Percentiles rank a stretch among this genome's conserved stretches.
Evolutionary conservation across 2,797 vertebrate species (phyloP).

Genomic region (Neolamprologus multifasciatus): DNA sequence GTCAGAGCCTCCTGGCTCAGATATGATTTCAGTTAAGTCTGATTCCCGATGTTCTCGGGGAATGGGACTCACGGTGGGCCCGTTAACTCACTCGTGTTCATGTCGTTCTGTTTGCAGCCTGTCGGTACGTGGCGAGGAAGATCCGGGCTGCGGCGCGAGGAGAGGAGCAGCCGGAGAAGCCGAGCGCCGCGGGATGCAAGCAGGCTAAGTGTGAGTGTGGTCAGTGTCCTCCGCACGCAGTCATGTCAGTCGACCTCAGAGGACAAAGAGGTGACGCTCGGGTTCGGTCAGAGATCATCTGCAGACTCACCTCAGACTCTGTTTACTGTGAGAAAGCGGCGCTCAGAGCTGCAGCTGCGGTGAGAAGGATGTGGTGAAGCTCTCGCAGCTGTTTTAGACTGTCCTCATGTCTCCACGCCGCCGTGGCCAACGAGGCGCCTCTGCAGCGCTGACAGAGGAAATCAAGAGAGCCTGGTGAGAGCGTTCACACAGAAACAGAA

Average conservation of each 20-base stretch:
- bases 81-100: not conserved
- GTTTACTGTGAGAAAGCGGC: not conserved
- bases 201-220: constrained; percentile 3
- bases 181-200: not conserved
- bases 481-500: not conserved
- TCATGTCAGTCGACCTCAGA: not conserved
- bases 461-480: not conserved
- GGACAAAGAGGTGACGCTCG: not conserved
- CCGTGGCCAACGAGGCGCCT: not conserved
- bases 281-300: not conserved
- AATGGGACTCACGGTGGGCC: not conserved
- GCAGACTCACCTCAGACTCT: not conserved
- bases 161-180: not conserved
- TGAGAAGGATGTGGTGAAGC: not conserved
- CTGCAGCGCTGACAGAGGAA: not conserved
- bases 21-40: not conserved
- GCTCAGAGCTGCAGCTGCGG: not conserved
- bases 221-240: not conserved
- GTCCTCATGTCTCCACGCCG: not conserved
- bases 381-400: not conserved
- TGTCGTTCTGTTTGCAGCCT: not conserved
- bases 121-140: constrained; percentile 6
- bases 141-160: not conserved
- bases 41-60: not conserved
- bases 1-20: not conserved